Conservation (phyloP, 2,113 vertebrate genomes). For the Pipa parva region DNA sequence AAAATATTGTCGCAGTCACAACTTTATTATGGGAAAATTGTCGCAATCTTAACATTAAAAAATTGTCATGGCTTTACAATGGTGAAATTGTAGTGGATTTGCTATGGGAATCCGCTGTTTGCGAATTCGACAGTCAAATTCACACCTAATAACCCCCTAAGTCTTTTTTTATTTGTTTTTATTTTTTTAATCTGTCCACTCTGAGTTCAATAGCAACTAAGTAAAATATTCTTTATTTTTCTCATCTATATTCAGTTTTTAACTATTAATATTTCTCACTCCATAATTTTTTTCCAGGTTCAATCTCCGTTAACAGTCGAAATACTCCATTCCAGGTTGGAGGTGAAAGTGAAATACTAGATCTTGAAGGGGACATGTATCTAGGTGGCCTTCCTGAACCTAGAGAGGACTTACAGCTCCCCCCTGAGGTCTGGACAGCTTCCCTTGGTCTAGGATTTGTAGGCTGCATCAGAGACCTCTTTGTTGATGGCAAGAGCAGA, state of each 20-base stretch:
- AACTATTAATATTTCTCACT: not conserved
- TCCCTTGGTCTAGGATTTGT: slow-evolving; percentile 82
- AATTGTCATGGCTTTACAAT: no score
- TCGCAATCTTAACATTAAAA: no score
- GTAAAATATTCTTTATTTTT: no score
- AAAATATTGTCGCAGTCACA: no score
- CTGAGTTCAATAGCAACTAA: no score
- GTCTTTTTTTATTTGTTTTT: no score
- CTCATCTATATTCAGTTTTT: not conserved
- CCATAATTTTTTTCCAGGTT: slow-evolving; percentile 58
- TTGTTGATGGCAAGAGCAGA: slow-evolving; percentile 83
- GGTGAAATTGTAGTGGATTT: no score
- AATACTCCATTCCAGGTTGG: slow-evolving; percentile 79
- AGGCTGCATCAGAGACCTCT: slow-evolving; percentile 86
- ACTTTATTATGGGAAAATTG: no score
- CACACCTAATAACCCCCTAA: no score
- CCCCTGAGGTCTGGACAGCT: slow-evolving; percentile 84
- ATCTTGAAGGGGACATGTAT: slow-evolving; percentile 85
- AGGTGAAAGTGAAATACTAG: slow-evolving; percentile 86
- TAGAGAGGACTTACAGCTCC: slow-evolving; percentile 67
- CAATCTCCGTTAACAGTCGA: slow-evolving; percentile 83
- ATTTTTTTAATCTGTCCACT: no score
- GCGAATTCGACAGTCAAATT: no score
- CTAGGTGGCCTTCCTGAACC: slow-evolving; percentile 84
- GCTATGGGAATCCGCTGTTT: no score